Base-by-base conservation (phyloP, 2,888 invertebrate species). In the Pachliopta kotzebuea region DNA sequence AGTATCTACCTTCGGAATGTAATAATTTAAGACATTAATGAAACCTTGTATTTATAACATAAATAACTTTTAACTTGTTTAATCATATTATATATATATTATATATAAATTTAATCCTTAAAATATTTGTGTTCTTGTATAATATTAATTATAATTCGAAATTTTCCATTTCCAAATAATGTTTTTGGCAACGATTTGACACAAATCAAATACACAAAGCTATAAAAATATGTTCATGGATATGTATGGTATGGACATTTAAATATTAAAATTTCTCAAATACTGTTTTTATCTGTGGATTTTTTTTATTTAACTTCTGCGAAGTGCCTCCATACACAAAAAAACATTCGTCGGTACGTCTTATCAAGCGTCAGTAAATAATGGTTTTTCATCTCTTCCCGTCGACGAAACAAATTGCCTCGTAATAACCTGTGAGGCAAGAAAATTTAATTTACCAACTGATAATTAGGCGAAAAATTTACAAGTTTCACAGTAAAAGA, bases 361-460 rank as follows among this genome's bases (percentile, higher is more conserved):
- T 45, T 45, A 45, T 49, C 21, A 52, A 52, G 55, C 18, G 55
- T 45, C 45, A 26, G 55, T 61, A 29, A 61, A 26, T 55, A 56
- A 62, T 62, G 62, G 17, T n/a, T 52, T 56, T 62, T 42, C 37
- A 57, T 20, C 31, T 57, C 37, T 24, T 57, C 20, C 62, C 37
- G 52, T 42, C 56, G 23, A 49, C 54, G 1, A 58, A 55, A 63
- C 29, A 59, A 63, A 59, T 58, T 54, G 49, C 59, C 56, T 21
- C 59, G 11, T 63, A 49, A 59, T 57, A 59, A 63, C 31, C 31
- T 54, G 20, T 4, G 53, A 49, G 58, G 29, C 54, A 26, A 45
- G n/a, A 31, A 59, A 58, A 63, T 58, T 63, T 49, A 58, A 63
- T 63, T 58, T 42, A 62, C n/a, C 23, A 37, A 62, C n/a, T 50